Evolutionary conservation across 2,113 vertebrate genomes (phyloP).

Genomic region (Triplophysa dalaica): DNA sequence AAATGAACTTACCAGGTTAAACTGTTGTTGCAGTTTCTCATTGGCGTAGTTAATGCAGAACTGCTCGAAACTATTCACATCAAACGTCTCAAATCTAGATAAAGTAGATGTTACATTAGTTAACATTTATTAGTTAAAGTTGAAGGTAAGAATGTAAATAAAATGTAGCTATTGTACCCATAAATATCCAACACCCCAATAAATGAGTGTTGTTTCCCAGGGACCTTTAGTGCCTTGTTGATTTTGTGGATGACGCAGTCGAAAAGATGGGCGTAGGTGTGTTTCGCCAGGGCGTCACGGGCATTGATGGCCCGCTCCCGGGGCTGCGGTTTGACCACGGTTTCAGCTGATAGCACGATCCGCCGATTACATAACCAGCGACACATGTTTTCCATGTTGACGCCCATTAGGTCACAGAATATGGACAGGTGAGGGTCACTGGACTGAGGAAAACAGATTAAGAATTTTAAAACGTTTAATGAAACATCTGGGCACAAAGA

Average conservation of each 20-base stretch:
- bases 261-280: conserved; percentile 92
- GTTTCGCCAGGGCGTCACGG: conserved; percentile 91
- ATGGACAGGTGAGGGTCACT: conserved; percentile 79
- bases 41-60: conserved; percentile 99
- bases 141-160: too few relatives aligned
- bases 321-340: conserved; percentile 85
- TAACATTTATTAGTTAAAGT: too few relatives aligned
- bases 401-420: conserved; percentile 85
- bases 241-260: conserved; percentile 87
- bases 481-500: neutral
- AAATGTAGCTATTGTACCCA: conserved; percentile 71
- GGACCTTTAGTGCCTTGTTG: conserved; percentile 83
- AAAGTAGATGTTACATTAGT: conserved; percentile 37
- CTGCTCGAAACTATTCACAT: conserved; percentile 97
- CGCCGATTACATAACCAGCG: conserved; percentile 87
- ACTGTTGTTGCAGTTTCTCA: conserved; percentile 97
- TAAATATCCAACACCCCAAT: conserved; percentile 98
- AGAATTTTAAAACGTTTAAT: neutral
- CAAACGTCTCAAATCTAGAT: conserved; percentile 95
- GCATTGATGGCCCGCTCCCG: conserved; percentile 80
- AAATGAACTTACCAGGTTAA: conserved; percentile 85
- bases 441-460: conserved; percentile 62
- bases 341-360: conserved; percentile 84
- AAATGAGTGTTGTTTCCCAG: conserved; percentile 89
- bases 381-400: conserved; percentile 67